phyloP scores from a whole-genome alignment of 2,888 invertebrate species.

The Chrysolina americana region DNA sequence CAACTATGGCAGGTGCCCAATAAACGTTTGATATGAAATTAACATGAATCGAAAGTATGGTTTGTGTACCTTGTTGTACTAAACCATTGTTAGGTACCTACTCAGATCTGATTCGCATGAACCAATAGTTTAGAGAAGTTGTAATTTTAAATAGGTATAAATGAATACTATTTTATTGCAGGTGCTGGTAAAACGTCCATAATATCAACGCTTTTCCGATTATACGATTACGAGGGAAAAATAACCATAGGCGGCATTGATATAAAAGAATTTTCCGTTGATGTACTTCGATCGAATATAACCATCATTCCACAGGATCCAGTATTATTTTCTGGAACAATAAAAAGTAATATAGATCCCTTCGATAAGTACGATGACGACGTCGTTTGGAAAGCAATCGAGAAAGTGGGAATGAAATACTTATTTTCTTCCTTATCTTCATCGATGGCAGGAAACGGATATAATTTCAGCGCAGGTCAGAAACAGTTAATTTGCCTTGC shows the following conservation, averaged over 20 bases:
- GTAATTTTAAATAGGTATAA: too few relatives aligned
- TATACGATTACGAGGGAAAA: conserved; percentile 70
- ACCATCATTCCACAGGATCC: conserved; percentile 92
- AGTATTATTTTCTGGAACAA: conserved; percentile 81
- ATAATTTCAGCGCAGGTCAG: conserved; percentile 70
- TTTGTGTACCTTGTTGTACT: too few relatives aligned
- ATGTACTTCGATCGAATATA: conserved; percentile 74
- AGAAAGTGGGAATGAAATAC: conserved; percentile 63
- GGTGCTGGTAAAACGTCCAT: conserved; percentile 89
- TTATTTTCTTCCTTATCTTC: conserved; percentile 75
- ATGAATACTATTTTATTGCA: conserved; percentile 26
- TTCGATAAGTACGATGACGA: conserved; percentile 50
- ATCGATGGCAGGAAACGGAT: conserved; percentile 56
- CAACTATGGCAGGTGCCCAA: too few relatives aligned
- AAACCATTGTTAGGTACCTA: too few relatives aligned
- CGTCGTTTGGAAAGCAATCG: conserved; percentile 56
- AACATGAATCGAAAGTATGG: too few relatives aligned
- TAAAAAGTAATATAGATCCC: conserved; percentile 67
- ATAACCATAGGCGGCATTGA: conserved; percentile 78
- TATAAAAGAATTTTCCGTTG: conserved; percentile 68
- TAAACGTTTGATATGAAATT: too few relatives aligned
- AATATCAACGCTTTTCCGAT: conserved; percentile 79
- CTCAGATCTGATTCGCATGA: too few relatives aligned
- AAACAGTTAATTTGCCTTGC: conserved; percentile 81
- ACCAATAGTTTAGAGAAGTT: too few relatives aligned